Base-by-base conservation (phyloP, 2,888 invertebrate genomes). In the Zele albiditarsus region DNA sequence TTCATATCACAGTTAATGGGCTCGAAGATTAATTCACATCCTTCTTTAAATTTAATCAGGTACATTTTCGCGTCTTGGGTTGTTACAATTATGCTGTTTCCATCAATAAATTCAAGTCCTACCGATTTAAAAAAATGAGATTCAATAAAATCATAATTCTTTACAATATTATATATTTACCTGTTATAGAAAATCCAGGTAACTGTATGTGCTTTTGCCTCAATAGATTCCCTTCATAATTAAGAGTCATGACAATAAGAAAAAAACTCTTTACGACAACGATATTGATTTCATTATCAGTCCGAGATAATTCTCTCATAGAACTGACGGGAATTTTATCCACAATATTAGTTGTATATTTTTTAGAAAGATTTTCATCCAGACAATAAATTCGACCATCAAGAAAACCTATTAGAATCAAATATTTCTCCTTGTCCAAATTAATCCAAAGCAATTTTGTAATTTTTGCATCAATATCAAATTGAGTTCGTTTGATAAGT, bases 151-250 rank as follows among this genome's bases (percentile, higher is more conserved):
- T 33, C 4, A 38, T n/a, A 12, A 42, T 67, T 46, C 14, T 27
- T 28, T n/a, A 16, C 1, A 1, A 27, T 28, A 27, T 28, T 8
- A 28, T 31, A 57, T 23, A 42, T 49, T 75, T 81, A 88, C 89
- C 89, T 75, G 89, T 84, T 74, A 89, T 84, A 38, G 79, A 82
- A 73, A 84, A 85, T 57, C 83, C 87, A 76, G 80, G 78, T 14
- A 83, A 46, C 69, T 81, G 80, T 14, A 83, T 71, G 25, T 79
- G 78, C 60, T 82, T 78, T 20, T 71, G 82, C 74, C 38, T 76
- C 6, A 79, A 38, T 23, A 86, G 74, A 8, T 69, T 74, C 0
- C 86, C 87, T 12, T 74, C 58, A 16, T n/a, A 53, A 38, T 83
- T 76, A 5, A 86, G 57, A 6, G 62, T 71, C 6, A 88, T 58